A percentile compares a stretch with the other conserved stretches of the same genome.
Conservation (phyloP, 2,797 vertebrate genomes). For the Glyptemys insculpta region DNA sequence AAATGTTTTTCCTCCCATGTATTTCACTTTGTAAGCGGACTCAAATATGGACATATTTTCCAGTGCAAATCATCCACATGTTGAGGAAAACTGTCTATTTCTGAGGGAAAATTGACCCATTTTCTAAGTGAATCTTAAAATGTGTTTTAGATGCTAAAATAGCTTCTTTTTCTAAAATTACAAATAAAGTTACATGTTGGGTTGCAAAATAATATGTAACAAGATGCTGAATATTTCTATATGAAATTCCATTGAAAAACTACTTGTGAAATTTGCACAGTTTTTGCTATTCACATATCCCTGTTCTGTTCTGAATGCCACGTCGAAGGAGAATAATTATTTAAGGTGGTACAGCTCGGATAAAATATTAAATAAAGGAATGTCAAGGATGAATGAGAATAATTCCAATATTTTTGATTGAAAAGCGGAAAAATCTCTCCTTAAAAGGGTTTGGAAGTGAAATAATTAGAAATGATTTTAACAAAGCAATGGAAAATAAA, state of each 20-base stretch:
- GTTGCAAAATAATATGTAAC: neutral
- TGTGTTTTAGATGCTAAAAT: neutral
- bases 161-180: neutral
- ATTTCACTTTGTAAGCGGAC: neutral
- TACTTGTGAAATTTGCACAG: neutral
- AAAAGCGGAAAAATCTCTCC: neutral
- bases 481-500: neutral
- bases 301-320: neutral
- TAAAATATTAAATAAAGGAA: neutral
- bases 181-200: neutral
- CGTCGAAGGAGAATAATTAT: neutral
- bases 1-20: neutral
- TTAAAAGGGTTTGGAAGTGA: neutral
- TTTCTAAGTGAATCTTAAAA: neutral
- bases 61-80: neutral
- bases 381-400: neutral
- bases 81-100: neutral
- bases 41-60: neutral
- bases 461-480: neutral
- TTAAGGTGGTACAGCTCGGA: neutral
- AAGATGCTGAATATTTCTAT: neutral
- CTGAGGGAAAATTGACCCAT: neutral
- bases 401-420: neutral
- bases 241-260: neutral
- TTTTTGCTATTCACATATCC: neutral